Conservation (phyloP, 2,888 invertebrate genomes). For the Drymonia ruficornis region DNA sequence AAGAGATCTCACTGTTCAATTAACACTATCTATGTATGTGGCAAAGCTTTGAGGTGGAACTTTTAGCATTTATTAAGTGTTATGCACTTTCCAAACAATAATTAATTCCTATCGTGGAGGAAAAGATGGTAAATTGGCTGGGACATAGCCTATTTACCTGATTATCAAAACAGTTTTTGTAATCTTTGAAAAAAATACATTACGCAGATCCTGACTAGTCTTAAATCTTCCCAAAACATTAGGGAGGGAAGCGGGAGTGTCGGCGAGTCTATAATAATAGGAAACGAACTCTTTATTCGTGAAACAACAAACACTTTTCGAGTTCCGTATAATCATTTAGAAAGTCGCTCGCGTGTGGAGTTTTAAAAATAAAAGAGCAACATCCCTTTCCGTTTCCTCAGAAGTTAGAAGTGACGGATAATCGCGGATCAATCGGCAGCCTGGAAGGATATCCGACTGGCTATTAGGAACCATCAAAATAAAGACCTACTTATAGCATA, state of each 20-base stretch:
- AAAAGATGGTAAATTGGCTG: too few relatives aligned
- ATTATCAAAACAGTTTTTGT: too few relatives aligned
- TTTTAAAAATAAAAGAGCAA: slow-evolving; percentile 55
- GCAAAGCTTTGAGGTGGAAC: neutral
- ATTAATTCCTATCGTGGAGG: too few relatives aligned
- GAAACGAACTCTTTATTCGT: slow-evolving; percentile 46
- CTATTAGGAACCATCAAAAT: slow-evolving; percentile 27
- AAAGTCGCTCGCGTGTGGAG: slow-evolving; percentile 41
- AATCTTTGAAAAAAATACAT: too few relatives aligned
- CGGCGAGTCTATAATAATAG: slow-evolving; percentile 30
- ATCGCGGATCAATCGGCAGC: slow-evolving; percentile 58
- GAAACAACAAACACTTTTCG: slow-evolving; percentile 50
- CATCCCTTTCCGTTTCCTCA: slow-evolving; percentile 65
- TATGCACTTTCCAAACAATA: neutral
- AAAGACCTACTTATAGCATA: slow-evolving; percentile 11
- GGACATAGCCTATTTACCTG: too few relatives aligned
- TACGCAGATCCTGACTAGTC: too few relatives aligned
- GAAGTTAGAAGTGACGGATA: slow-evolving; percentile 44
- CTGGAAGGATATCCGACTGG: slow-evolving; percentile 54
- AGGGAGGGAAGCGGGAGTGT: slow-evolving; percentile 11
- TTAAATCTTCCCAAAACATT: too few relatives aligned
- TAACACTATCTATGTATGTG: slow-evolving; percentile 8
- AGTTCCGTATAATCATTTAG: slow-evolving; percentile 48
- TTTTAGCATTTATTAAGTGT: neutral
- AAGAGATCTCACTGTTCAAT: slow-evolving; percentile 22